Evolutionary conservation across 2,888 invertebrate species (phyloP).

Genomic region (Leptogaster cylindrica): DNA sequence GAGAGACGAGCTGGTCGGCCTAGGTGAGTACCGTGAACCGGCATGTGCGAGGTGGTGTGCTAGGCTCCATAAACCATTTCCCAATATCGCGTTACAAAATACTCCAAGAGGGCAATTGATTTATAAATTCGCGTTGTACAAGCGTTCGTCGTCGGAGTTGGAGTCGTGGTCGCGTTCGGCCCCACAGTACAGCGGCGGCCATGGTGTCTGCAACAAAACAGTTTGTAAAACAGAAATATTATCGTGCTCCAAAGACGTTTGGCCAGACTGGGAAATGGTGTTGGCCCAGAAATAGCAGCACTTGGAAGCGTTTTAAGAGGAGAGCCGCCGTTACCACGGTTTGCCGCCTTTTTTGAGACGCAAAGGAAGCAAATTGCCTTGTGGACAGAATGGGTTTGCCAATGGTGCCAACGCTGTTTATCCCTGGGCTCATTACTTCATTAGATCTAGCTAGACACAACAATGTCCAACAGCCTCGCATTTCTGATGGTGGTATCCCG

Average conservation of each 20-base stretch:
- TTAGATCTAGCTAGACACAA: slow-evolving; percentile 23
- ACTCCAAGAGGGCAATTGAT: slow-evolving; percentile 32
- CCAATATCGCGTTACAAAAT: slow-evolving; percentile 38
- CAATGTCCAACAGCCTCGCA: slow-evolving; percentile 10
- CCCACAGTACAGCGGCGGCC: neutral
- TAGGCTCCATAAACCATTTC: slow-evolving; percentile 35
- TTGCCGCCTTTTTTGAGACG: neutral
- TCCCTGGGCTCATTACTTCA: slow-evolving; percentile 30
- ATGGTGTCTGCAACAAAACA: slow-evolving; percentile 5
- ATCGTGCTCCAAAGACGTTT: slow-evolving; percentile 30
- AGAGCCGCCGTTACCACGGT: neutral
- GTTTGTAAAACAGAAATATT: slow-evolving; percentile 32
- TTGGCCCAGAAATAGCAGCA: slow-evolving; percentile 25
- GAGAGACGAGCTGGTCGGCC: neutral
- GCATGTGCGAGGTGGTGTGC: slow-evolving; percentile 23
- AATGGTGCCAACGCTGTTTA: slow-evolving; percentile 28
- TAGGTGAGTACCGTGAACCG: slow-evolving; percentile 2
- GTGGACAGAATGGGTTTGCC: slow-evolving; percentile 3
- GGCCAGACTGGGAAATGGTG: slow-evolving; percentile 12
- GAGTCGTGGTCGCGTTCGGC: neutral
- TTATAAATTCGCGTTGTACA: slow-evolving; percentile 34
- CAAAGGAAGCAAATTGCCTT: neutral
- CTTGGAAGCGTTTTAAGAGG: neutral
- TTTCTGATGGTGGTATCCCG: slow-evolving; percentile 13
- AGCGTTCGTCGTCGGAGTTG: slow-evolving; percentile 5